These are phyloP conservation scores for Grus americana DNA, from an alignment of 2,113 vertebrate species.

Conservation along the genomic window DNA sequence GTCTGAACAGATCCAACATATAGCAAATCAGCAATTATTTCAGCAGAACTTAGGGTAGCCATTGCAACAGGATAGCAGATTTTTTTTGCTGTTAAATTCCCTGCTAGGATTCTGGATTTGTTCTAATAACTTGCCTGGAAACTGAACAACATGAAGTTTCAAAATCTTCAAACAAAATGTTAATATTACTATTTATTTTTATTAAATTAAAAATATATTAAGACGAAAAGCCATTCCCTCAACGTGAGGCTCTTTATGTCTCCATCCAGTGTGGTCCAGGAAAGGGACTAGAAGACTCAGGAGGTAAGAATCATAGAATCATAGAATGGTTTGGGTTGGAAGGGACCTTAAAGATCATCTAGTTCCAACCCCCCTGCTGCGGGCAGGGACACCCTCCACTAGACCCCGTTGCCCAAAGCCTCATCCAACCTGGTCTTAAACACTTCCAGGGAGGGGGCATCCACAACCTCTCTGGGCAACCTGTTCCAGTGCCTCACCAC, in stretches of 20 bases:
- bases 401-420: too few relatives aligned
- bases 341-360: too few relatives aligned
- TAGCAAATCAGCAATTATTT: neutral
- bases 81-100: neutral
- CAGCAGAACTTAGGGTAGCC: neutral
- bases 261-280: neutral
- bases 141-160: neutral
- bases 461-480: too few relatives aligned
- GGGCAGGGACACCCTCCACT: too few relatives aligned
- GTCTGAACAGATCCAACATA: neutral
- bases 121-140: neutral
- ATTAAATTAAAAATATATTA: neutral
- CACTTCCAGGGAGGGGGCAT: too few relatives aligned
- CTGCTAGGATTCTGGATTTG: neutral
- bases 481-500: too few relatives aligned
- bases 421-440: too few relatives aligned
- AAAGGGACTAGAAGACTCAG: neutral
- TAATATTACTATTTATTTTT: neutral
- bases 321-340: too few relatives aligned
- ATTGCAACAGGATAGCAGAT: neutral
- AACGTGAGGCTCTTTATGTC: neutral
- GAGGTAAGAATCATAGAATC: neutral
- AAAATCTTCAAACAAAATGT: neutral
- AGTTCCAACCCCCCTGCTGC: too few relatives aligned
- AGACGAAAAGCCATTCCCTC: neutral